Evolutionary conservation across 2,113 vertebrate genomes (phyloP).

Genomic region (Rostratula benghalensis): DNA sequence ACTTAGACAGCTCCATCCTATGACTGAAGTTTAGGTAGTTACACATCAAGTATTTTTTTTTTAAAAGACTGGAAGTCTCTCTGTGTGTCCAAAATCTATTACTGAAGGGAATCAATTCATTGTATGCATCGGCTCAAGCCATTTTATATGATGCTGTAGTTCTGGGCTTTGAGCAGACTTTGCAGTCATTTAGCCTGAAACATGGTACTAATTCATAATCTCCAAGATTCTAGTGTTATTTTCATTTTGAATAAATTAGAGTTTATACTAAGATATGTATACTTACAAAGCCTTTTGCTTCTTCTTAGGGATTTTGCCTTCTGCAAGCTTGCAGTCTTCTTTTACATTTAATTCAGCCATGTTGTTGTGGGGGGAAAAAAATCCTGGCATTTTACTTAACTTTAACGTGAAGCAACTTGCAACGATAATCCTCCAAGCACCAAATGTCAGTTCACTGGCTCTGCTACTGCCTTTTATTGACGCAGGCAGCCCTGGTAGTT

Average conservation of each 20-base stretch:
- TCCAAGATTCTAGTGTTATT: not conserved
- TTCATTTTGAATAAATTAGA: not conserved
- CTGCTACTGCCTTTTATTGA: constrained; percentile 75
- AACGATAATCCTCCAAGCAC: constrained; percentile 44
- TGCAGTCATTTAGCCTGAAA: not conserved
- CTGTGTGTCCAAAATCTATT: not conserved
- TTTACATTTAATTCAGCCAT: constrained; percentile 65
- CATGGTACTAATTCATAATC: not conserved
- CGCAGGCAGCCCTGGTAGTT: constrained; percentile 20
- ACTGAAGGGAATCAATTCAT: not conserved
- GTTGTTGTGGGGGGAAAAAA: constrained; percentile 63
- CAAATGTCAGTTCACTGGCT: constrained; percentile 41
- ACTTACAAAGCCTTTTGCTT: constrained; percentile 79
- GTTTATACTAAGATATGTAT: not conserved
- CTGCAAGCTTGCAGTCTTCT: constrained; percentile 65
- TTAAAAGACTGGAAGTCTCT: not conserved
- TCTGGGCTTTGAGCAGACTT: not conserved
- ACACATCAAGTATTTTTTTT: not conserved
- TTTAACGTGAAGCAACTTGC: not conserved
- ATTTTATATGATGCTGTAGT: not conserved
- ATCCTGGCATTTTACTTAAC: constrained; percentile 73
- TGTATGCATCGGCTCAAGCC: not conserved
- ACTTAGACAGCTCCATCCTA: not conserved
- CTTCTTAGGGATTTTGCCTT: constrained; percentile 75
- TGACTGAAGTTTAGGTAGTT: not conserved